Percentiles rank a stretch among this genome's conserved stretches.
Evolutionary conservation across 1,140 invertebrate genomes (phyloP).

Genomic region (Camponotus vicinus): DNA sequence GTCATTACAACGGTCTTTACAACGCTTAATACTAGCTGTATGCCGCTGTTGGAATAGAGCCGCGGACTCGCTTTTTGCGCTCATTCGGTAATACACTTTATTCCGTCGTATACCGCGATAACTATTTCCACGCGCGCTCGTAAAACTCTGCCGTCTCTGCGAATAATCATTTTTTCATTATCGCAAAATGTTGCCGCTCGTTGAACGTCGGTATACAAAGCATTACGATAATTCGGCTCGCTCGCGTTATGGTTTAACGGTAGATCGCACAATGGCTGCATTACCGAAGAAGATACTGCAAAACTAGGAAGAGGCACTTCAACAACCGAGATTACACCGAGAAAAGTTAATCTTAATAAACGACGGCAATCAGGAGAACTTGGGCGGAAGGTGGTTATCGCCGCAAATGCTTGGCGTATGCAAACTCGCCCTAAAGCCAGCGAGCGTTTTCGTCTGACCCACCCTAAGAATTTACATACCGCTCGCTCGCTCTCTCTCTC

Average conservation of each 20-base stretch:
- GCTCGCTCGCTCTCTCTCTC: slow-evolving; percentile 39
- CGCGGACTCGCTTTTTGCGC: slow-evolving; percentile 57
- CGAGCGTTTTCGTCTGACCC: slow-evolving; percentile 60
- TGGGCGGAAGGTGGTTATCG: slow-evolving; percentile 69
- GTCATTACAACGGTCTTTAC: slow-evolving; percentile 73
- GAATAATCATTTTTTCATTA: slow-evolving; percentile 69
- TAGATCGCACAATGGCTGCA: slow-evolving; percentile 31
- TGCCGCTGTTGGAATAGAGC: slow-evolving; percentile 20
- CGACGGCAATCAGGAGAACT: slow-evolving; percentile 83
- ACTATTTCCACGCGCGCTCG: slow-evolving; percentile 43
- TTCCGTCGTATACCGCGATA: slow-evolving; percentile 59
- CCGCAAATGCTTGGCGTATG: slow-evolving; percentile 84
- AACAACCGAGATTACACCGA: slow-evolving; percentile 79
- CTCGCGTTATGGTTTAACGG: not conserved
- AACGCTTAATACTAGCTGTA: slow-evolving; percentile 61
- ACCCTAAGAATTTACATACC: slow-evolving; percentile 84
- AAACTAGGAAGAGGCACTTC: slow-evolving; percentile 10
- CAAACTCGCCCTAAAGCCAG: slow-evolving; percentile 80
- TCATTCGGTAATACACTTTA: slow-evolving; percentile 67
- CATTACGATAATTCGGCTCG: slow-evolving; percentile 4
- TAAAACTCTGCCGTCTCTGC: slow-evolving; percentile 40
- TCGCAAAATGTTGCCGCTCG: slow-evolving; percentile 17
- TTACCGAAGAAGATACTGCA: slow-evolving; percentile 41
- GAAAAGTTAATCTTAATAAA: slow-evolving; percentile 87
- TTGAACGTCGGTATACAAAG: not conserved